A percentile compares a stretch with the other conserved stretches of the same genome.
Conservation (phyloP, 1,140 invertebrate genomes). For the Laupala kohalensis region DNA sequence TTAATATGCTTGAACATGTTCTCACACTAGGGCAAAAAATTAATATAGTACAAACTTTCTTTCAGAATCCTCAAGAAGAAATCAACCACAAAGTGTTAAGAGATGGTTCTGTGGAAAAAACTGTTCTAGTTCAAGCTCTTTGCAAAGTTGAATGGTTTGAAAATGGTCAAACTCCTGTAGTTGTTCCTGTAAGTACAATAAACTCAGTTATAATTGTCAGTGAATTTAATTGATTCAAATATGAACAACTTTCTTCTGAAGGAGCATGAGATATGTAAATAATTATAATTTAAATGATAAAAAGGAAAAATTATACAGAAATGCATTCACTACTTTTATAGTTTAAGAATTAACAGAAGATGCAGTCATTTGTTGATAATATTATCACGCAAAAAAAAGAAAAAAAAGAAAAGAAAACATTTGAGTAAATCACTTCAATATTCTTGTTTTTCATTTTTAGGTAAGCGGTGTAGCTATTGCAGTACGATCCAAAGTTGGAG, state of each 20-base stretch:
- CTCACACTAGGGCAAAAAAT: not conserved
- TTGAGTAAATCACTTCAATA: not conserved
- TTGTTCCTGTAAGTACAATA: slow-evolving; percentile 31
- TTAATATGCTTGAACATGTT: slow-evolving; percentile 14
- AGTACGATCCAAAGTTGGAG: slow-evolving; percentile 31
- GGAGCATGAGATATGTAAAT: not conserved
- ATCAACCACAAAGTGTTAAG: slow-evolving; percentile 26
- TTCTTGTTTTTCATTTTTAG: slow-evolving; percentile 9
- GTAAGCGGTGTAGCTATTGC: slow-evolving; percentile 40
- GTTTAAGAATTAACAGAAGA: too few relatives aligned
- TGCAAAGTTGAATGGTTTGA: slow-evolving; percentile 55
- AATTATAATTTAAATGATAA: too few relatives aligned
- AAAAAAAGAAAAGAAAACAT: too few relatives aligned
- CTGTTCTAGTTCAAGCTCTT: slow-evolving; percentile 42
- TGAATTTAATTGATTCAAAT: slow-evolving; percentile 3
- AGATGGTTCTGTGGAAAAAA: slow-evolving; percentile 41
- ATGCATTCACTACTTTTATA: too few relatives aligned
- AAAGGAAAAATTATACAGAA: too few relatives aligned
- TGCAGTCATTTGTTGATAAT: too few relatives aligned
- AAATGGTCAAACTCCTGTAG: slow-evolving; percentile 38
- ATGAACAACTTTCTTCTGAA: not conserved
- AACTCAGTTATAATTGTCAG: too few relatives aligned
- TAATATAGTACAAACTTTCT: slow-evolving; percentile 18
- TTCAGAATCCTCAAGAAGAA: slow-evolving; percentile 36
- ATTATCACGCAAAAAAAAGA: too few relatives aligned